Conservation (phyloP, 1,140 invertebrate species). For the Drosophila sp. region DNA sequence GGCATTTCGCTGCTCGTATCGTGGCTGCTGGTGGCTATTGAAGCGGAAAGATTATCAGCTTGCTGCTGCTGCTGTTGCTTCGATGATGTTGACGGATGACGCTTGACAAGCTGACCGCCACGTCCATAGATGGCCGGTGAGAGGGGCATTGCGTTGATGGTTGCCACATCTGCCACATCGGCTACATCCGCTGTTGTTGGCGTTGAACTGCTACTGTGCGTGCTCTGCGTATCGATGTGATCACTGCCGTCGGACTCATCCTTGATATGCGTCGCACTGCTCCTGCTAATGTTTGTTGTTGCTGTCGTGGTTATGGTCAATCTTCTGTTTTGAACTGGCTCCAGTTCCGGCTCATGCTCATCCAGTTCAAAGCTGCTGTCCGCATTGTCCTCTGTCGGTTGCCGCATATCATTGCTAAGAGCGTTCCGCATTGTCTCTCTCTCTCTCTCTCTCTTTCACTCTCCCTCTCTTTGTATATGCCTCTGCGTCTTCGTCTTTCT, state of each 20-base stretch:
- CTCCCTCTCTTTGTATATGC: neutral
- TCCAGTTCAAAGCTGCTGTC: conserved; percentile 72
- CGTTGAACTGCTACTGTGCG: conserved; percentile 72
- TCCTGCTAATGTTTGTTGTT: neutral
- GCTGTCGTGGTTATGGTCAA: neutral
- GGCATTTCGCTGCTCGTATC: conserved; percentile 24
- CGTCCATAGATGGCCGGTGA: conserved; percentile 50
- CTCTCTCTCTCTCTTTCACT: neutral
- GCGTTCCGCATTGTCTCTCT: conserved; percentile 50
- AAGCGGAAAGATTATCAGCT: conserved; percentile 23
- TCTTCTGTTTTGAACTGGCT: conserved; percentile 3
- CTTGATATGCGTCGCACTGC: conserved; percentile 33
- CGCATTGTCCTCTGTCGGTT: conserved; percentile 38
- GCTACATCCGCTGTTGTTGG: conserved; percentile 81
- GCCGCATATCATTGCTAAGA: conserved; percentile 53
- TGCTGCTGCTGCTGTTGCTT: conserved; percentile 11
- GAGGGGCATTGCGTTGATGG: conserved; percentile 61
- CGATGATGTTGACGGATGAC: conserved; percentile 19
- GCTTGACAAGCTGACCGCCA: conserved; percentile 50
- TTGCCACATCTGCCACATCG: conserved; percentile 59
- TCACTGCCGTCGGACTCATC: conserved; percentile 55
- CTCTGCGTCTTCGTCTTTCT: neutral
- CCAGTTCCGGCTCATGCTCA: conserved; percentile 61
- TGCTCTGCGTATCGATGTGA: conserved; percentile 69
- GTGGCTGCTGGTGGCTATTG: conserved; percentile 19